Conservation (phyloP, 1,140 invertebrate species). For the Palaemon carinicauda region DNA sequence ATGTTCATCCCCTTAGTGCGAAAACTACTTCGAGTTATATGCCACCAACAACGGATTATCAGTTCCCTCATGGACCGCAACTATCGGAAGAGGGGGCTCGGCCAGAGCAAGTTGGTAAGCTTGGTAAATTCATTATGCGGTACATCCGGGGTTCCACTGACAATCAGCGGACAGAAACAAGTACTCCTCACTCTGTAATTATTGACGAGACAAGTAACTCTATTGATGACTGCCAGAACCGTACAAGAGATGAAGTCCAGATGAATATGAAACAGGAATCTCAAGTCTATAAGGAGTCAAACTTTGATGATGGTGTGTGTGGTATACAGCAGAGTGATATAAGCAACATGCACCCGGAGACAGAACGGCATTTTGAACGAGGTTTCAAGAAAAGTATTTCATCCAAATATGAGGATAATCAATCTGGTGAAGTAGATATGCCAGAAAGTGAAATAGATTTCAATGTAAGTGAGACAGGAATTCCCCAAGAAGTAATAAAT, state of each 20-base stretch:
- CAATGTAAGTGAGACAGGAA: not conserved
- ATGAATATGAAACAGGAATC: not conserved
- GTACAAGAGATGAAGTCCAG: not conserved
- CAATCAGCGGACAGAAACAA: constrained; percentile 37
- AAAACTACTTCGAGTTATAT: not conserved
- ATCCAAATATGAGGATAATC: constrained; percentile 40
- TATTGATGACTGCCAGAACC: not conserved
- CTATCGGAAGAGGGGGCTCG: constrained; percentile 16
- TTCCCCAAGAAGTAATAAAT: not conserved
- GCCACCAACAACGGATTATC: not conserved
- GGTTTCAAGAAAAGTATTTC: constrained; percentile 42
- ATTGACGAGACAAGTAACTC: not conserved
- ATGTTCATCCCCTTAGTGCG: not conserved
- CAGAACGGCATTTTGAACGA: constrained; percentile 26
- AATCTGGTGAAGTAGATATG: constrained; percentile 10
- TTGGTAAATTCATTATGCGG: constrained; percentile 51
- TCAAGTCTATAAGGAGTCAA: constrained; percentile 12
- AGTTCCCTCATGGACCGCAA: not conserved
- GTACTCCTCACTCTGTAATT: constrained; percentile 28
- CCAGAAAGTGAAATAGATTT: not conserved
- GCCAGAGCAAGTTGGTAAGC: constrained; percentile 50
- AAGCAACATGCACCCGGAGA: constrained; percentile 30
- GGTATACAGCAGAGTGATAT: constrained; percentile 30
- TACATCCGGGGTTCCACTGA: constrained; percentile 48
- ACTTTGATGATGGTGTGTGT: constrained; percentile 29